Evolutionary conservation across 2,797 vertebrate species (phyloP).

Genomic region (Enteromius viviparus): DNA sequence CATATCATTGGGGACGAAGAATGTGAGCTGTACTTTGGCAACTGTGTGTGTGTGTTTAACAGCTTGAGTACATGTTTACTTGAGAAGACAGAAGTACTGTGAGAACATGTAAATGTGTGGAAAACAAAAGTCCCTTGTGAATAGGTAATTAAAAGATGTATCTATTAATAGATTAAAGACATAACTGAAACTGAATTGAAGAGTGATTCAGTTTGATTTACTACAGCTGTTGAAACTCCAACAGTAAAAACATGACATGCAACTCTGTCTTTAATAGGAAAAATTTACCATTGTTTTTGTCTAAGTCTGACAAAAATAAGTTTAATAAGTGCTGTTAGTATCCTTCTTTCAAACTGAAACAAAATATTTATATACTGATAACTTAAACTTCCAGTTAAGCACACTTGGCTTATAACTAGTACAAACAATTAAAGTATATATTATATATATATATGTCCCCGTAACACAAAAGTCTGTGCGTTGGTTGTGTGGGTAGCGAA

Average conservation of each 20-base stretch:
- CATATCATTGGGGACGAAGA: conserved; percentile 59
- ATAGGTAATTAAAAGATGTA: neutral
- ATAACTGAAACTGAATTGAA: neutral
- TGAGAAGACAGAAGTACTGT: neutral
- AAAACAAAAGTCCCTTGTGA: neutral
- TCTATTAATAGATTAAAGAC: neutral
- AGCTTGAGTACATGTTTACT: neutral
- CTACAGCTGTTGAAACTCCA: conserved; percentile 23
- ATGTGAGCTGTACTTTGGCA: conserved; percentile 54
- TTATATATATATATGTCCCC: no score
- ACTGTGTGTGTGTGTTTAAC: neutral
- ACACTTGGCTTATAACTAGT: neutral
- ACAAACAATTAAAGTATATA: neutral
- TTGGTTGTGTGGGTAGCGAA: no score
- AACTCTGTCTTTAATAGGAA: conserved; percentile 58
- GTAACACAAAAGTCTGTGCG: no score
- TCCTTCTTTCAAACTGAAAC: neutral
- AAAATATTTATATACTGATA: neutral
- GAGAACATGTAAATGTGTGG: neutral
- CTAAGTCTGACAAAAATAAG: neutral
- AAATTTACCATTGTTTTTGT: neutral
- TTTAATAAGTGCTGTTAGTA: neutral
- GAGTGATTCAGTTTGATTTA: neutral
- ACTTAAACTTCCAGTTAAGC: neutral
- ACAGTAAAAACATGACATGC: conserved; percentile 37